Evolutionary conservation across 2,113 vertebrate genomes (phyloP), one percentile per base, ranked within the genome.

Genomic region (Grammomys dolichurus): DNA sequence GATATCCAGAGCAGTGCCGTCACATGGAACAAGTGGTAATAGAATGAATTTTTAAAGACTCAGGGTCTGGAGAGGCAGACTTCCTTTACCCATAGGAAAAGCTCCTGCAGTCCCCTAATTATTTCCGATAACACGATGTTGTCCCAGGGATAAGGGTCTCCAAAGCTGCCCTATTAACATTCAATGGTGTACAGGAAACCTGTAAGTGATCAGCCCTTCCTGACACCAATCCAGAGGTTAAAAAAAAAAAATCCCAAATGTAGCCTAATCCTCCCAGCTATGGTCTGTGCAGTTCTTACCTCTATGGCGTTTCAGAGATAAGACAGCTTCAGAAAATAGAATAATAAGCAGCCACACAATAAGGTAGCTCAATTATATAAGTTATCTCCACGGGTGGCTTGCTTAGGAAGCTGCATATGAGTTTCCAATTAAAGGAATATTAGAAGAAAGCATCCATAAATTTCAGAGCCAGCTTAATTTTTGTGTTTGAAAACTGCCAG

Each of bases 401-500:
- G 87, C 95, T 96, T 97, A 91, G 90, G 82, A 97, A 97, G 97
- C 97, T 76, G 92, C 88, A 96, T 95, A 77, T 87, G 89, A 95
- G 92, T 92, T 96, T 96, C 98, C 98, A 98, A 98, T 98, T 98
- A 98, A 95, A 97, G 95, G 84, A 89, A 94, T 95, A 86, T 95
- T 94, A 97, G 92, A 97, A 94, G 80, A 97, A 96, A 87, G 93
- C 90, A 90, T 95, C 40, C 33, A 96, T 98, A 98, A 96, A 98
- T 98, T 98, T 98, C 97, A 95, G 82, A 97, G 97, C 92, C 93
- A 91, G 91, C 98, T 98, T 98, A 97, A 96, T 98, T 95, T 97
- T 96, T 96, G 92, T 95, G 97, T 98, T 98, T 98, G 96, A 98
- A 98, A 97, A 97, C 97, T 97, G 97, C 96, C 92, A 97, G 65